These are phyloP conservation scores for Archilochus colubris DNA, from an alignment of 2,113 vertebrate genomes.

Conservation along the genomic window DNA sequence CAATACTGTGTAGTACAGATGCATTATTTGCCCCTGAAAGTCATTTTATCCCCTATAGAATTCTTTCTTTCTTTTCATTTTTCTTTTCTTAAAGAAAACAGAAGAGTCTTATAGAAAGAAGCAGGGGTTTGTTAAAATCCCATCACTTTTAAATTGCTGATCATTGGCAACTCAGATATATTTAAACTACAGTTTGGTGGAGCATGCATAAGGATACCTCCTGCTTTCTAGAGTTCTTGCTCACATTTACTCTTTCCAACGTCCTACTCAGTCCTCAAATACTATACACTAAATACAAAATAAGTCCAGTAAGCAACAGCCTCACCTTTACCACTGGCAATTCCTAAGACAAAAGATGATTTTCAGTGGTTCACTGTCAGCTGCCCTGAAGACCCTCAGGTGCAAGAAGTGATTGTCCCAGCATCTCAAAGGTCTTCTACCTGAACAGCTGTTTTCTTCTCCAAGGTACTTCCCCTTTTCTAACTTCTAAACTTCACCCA, in stretches of 20 bases:
- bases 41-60: background rate
- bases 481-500: background rate
- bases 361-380: background rate
- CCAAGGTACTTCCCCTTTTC: background rate
- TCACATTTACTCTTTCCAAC: background rate
- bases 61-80: background rate
- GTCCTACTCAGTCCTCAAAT: background rate
- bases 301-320: background rate
- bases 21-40: background rate
- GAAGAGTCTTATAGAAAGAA: background rate
- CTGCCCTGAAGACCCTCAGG: background rate
- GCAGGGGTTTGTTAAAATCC: background rate
- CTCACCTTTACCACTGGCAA: background rate
- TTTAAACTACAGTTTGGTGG: background rate
- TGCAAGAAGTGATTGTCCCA: background rate
- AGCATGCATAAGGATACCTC: background rate
- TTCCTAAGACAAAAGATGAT: background rate
- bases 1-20: background rate
- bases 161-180: background rate
- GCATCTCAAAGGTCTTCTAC: background rate
- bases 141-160: background rate
- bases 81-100: background rate
- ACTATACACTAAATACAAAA: background rate
- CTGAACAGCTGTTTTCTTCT: background rate
- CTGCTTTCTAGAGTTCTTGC: background rate